phyloP scores from a whole-genome alignment of 1,140 invertebrate genomes.

The Sitobion miscanthi region DNA sequence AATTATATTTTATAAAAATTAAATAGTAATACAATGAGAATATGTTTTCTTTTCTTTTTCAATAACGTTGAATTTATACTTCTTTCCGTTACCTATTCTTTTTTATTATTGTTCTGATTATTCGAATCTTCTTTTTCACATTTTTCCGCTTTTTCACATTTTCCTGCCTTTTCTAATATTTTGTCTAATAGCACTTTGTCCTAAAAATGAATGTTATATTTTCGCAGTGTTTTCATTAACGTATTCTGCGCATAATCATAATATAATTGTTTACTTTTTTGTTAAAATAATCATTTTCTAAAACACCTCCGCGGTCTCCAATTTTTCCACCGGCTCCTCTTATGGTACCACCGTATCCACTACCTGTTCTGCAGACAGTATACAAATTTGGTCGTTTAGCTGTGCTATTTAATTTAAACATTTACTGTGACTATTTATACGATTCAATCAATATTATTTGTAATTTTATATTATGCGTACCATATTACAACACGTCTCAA shows the following conservation, averaged over 20 bases:
- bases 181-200: neutral
- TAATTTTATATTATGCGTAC: neutral
- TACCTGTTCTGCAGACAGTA: slow-evolving; percentile 75
- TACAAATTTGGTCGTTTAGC: neutral
- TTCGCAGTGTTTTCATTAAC: neutral
- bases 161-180: neutral
- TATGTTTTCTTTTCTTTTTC: neutral
- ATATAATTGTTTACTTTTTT: slow-evolving; percentile 72
- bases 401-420: neutral
- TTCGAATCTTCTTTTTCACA: neutral
- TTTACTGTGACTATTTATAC: neutral
- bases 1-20: neutral
- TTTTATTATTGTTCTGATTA: neutral
- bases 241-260: neutral
- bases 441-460: neutral
- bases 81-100: neutral
- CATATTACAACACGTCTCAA: neutral
- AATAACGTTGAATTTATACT: neutral
- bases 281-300: slow-evolving; percentile 93
- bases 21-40: neutral
- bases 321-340: slow-evolving; percentile 88
- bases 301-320: slow-evolving; percentile 87
- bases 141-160: neutral
- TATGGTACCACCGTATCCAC: slow-evolving; percentile 81
- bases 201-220: slow-evolving; percentile 3